phyloP scores from a whole-genome alignment of 2,113 vertebrate species.

The Ovis aries region ARS-UI_Ramb_v3.0 NC_056060.1:49046501-49047000 shows the following conservation, averaged over 20 bases:
- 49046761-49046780: background rate
- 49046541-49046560: constrained; percentile 31
- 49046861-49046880: background rate
- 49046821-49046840: background rate
- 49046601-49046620: background rate
- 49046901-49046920: background rate
- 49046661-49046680: background rate
- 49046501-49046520: constrained; percentile 50
- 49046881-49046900: background rate
- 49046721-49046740: background rate
- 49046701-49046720: background rate
- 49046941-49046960: background rate
- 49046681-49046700: background rate
- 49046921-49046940: background rate
- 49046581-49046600: background rate
- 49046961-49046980: background rate
- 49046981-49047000: background rate
- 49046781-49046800: background rate
- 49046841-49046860: background rate
- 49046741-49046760: background rate
- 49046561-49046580: background rate
- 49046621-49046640: background rate
- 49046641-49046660: background rate
- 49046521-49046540: constrained; percentile 66
- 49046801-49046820: background rate